These are phyloP conservation scores for Opisthocomus hoazin DNA, from an alignment of 2,113 vertebrate genomes.

Conservation along the genomic window DNA sequence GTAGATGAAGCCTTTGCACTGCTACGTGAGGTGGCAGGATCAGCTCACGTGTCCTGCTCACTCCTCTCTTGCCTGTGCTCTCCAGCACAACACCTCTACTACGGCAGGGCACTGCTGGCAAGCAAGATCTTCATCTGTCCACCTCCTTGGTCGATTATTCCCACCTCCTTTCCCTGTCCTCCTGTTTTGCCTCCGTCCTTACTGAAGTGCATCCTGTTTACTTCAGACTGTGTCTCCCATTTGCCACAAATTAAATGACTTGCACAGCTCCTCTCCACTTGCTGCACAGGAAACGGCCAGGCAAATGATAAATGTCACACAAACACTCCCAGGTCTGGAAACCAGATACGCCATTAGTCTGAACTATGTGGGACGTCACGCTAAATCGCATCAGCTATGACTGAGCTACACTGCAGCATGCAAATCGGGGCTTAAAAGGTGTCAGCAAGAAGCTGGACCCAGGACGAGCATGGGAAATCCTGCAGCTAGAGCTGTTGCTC, in stretches of 20 bases:
- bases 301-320: background rate
- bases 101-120: background rate
- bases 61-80: background rate
- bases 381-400: background rate
- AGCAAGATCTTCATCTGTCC: background rate
- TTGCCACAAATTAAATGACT: conserved; percentile 14
- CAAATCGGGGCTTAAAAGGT: conserved; percentile 10
- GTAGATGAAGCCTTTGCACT: background rate
- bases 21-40: background rate
- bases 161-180: background rate
- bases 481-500: background rate
- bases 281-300: background rate
- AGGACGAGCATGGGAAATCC: background rate
- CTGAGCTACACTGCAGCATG: background rate
- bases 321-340: background rate
- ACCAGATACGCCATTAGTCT: background rate
- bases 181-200: background rate
- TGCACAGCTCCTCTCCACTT: conserved; percentile 1
- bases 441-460: background rate
- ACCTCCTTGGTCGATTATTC: background rate
- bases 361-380: background rate
- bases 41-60: background rate
- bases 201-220: background rate
- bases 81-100: background rate
- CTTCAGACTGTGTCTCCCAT: background rate